phyloP scores from a whole-genome alignment of 2,797 vertebrate genomes.

The Danio jaintianensis region DNA sequence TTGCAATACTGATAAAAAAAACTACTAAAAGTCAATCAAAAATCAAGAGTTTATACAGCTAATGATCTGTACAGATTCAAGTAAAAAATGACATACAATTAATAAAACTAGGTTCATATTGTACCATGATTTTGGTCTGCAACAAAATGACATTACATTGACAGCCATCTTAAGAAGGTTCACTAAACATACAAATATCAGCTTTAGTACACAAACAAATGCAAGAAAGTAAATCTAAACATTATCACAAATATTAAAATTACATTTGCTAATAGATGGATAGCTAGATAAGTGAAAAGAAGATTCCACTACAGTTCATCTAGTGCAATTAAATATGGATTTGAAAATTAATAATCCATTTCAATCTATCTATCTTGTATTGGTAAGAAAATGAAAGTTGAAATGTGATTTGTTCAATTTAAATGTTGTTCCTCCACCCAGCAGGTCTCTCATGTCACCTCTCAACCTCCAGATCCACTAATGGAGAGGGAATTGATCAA shows the following conservation, averaged over 20 bases:
- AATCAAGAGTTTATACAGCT: too few species aligned
- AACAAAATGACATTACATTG: background rate
- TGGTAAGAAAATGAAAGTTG: slow-evolving; percentile 14
- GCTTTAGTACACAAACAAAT: background rate
- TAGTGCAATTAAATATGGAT: background rate
- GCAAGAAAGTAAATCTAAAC: background rate
- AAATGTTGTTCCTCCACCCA: slow-evolving; percentile 23
- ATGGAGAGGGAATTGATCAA: slow-evolving; percentile 42
- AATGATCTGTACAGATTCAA: too few species aligned
- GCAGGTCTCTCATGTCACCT: slow-evolving; percentile 16
- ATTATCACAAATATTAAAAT: too few species aligned
- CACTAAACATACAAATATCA: background rate
- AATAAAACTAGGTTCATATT: background rate
- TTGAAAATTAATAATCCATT: slow-evolving; percentile 13
- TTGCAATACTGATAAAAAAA: too few species aligned
- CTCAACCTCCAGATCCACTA: slow-evolving; percentile 23
- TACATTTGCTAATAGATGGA: background rate
- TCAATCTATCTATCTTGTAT: slow-evolving; percentile 16
- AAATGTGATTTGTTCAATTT: slow-evolving; percentile 29
- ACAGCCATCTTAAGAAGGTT: background rate
- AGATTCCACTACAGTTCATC: background rate
- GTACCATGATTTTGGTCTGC: background rate
- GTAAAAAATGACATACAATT: too few species aligned
- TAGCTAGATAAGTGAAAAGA: background rate
- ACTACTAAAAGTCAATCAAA: too few species aligned